A percentile compares a stretch with the other conserved stretches of the same genome.
Evolutionary conservation across 2,113 vertebrate genomes (phyloP).

Genomic region (Urocitellus parryii): DNA sequence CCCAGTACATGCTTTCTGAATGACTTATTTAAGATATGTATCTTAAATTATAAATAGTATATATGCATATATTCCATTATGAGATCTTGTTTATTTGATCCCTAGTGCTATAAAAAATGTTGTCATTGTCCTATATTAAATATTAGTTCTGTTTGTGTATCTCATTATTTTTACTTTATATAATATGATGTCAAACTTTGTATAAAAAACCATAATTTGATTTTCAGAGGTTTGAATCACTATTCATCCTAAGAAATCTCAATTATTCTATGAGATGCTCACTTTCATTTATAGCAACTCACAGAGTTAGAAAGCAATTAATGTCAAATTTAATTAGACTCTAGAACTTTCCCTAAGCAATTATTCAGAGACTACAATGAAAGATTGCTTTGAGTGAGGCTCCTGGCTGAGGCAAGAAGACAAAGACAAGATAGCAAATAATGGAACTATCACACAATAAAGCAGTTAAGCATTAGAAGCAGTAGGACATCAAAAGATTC

Average conservation of each 20-base stretch:
- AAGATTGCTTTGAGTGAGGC: conserved; percentile 36
- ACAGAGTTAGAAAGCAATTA: conserved; percentile 67
- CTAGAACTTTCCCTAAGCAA: conserved; percentile 49
- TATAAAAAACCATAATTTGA: neutral
- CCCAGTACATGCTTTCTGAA: neutral
- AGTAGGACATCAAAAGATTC: neutral
- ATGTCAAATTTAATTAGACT: conserved; percentile 73
- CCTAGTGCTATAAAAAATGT: neutral
- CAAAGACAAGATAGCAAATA: conserved; percentile 15
- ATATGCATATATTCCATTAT: too few relatives aligned
- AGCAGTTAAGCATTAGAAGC: neutral
- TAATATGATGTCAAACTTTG: neutral
- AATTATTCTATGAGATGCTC: neutral
- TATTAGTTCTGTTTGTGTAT: neutral
- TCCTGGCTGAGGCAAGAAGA: neutral
- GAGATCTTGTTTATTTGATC: neutral
- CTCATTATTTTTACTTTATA: neutral
- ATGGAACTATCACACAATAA: neutral
- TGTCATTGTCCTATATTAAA: neutral
- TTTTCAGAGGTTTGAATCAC: neutral
- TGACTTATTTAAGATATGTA: neutral
- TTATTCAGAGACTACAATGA: conserved; percentile 56
- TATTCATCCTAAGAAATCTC: neutral
- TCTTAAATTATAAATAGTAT: too few relatives aligned
- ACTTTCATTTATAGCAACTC: conserved; percentile 59